phyloP scores from a whole-genome alignment of 2,888 invertebrate genomes.

The Panzeria rudis region DNA sequence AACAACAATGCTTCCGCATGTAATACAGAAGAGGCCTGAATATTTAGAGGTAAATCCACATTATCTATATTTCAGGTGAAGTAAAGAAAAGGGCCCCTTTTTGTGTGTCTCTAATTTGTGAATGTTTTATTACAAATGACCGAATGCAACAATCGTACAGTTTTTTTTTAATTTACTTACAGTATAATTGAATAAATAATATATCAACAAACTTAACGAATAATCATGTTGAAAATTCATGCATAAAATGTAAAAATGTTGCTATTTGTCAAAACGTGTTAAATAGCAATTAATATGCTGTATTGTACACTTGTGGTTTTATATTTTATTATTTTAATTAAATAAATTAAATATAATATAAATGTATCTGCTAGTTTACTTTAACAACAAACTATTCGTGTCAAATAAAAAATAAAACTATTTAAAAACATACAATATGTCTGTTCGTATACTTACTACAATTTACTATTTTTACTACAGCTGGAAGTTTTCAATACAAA shows the following conservation, averaged over 20 bases:
- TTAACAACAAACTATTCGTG: constrained; percentile 24
- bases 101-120: background rate
- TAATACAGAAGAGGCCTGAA: too few species aligned
- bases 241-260: constrained; percentile 37
- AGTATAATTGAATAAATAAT: constrained; percentile 36
- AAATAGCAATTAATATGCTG: constrained; percentile 65
- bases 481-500: too few species aligned
- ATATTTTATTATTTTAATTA: constrained; percentile 73
- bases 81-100: too few species aligned
- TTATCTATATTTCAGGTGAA: too few species aligned
- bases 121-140: background rate
- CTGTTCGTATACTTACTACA: too few species aligned
- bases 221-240: constrained; percentile 42
- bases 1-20: too few species aligned
- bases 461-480: too few species aligned
- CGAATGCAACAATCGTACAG: background rate
- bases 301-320: constrained; percentile 67
- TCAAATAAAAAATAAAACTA: constrained; percentile 31
- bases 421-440: constrained; percentile 15
- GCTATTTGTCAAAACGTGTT: constrained; percentile 64
- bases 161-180: constrained; percentile 13
- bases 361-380: constrained; percentile 12
- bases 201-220: constrained; percentile 17
- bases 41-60: too few species aligned
- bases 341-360: constrained; percentile 62